phyloP scores from a whole-genome alignment of 2,113 vertebrate species.

The Anarrhichthys ocellatus region DNA sequence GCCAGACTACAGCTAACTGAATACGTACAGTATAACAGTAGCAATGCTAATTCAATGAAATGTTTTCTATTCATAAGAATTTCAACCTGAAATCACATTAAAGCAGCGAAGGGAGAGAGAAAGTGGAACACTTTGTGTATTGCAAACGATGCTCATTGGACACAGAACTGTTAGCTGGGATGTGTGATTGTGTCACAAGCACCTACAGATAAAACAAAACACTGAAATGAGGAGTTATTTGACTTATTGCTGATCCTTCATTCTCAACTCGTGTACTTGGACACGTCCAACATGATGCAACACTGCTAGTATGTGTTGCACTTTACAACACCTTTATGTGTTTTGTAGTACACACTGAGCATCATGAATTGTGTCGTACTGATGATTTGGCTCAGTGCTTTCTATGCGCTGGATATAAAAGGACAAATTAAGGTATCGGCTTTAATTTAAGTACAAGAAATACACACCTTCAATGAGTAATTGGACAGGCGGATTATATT shows the following conservation, averaged over 20 bases:
- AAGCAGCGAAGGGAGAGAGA: constrained; percentile 3
- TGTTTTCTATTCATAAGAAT: constrained; percentile 25
- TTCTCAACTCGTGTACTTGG: background rate
- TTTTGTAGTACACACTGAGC: background rate
- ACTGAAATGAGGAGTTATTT: background rate
- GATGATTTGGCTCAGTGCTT: background rate
- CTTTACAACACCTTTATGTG: background rate
- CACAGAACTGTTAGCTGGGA: background rate
- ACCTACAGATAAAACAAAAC: background rate
- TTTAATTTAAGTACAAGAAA: constrained; percentile 25
- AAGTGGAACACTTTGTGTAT: constrained; percentile 12
- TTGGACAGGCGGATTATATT: constrained; percentile 25
- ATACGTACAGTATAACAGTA: constrained; percentile 35
- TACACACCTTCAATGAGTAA: constrained; percentile 6
- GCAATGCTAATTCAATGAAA: constrained; percentile 52
- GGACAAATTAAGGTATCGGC: constrained; percentile 13
- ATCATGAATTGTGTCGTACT: background rate
- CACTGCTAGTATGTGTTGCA: background rate
- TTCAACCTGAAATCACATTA: constrained; percentile 50
- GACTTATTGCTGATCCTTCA: background rate
- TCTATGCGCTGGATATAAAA: background rate
- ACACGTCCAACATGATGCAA: background rate
- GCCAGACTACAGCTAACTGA: constrained; percentile 37
- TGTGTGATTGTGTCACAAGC: background rate
- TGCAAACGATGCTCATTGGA: constrained; percentile 18